Evolutionary conservation across 2,113 vertebrate species (phyloP).

Genomic region (Gallinago undulata): DNA sequence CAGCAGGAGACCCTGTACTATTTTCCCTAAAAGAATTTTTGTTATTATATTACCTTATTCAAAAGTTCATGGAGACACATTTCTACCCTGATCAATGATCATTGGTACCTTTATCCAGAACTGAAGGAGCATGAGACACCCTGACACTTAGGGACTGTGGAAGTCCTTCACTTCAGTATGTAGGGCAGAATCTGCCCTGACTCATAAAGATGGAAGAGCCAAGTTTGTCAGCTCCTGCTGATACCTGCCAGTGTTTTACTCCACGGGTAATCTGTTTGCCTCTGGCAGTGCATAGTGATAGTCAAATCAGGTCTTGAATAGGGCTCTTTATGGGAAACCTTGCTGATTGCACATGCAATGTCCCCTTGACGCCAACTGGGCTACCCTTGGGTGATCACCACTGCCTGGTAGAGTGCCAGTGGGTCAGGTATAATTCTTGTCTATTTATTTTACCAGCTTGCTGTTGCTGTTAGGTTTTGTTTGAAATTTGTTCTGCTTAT

Average conservation of each 20-base stretch:
- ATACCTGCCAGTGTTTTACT: not conserved
- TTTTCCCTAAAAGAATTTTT: not conserved
- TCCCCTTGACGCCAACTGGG: not conserved
- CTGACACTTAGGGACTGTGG: fast-evolving
- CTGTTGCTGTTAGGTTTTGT: not conserved
- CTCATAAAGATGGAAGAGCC: not conserved
- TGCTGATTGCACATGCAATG: not conserved
- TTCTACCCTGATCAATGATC: not conserved
- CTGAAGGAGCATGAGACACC: not conserved
- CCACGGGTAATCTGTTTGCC: not conserved
- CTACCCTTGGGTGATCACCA: not conserved
- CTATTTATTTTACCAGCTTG: not conserved
- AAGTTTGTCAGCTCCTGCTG: not conserved
- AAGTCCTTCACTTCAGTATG: not conserved
- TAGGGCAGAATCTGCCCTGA: not conserved
- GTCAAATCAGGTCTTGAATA: not conserved
- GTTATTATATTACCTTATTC: not conserved
- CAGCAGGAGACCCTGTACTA: not conserved
- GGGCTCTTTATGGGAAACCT: not conserved
- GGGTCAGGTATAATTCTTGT: not conserved
- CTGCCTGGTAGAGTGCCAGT: not conserved
- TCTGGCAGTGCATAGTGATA: not conserved
- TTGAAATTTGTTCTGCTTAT: not conserved
- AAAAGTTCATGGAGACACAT: not conserved
- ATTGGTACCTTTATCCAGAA: not conserved